A percentile compares a stretch with the other conserved stretches of the same genome.
These are phyloP conservation scores for Augiades crinisus DNA, from an alignment of 2,888 invertebrate species.

Conservation along the genomic window DNA sequence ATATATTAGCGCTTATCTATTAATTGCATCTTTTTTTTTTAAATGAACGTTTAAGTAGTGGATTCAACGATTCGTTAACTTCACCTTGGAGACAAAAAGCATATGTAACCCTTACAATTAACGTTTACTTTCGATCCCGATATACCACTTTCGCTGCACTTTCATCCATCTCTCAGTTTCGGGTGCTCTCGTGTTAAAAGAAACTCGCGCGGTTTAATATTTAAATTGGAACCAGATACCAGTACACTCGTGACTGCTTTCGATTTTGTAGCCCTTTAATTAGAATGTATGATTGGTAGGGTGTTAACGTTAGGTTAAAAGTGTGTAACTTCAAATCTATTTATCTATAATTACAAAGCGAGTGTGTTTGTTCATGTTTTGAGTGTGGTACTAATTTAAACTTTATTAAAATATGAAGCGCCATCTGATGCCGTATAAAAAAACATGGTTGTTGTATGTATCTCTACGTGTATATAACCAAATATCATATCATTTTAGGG, in stretches of 20 bases:
- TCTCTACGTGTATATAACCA: no score
- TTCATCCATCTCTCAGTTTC: constrained; percentile 30
- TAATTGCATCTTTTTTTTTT: no score
- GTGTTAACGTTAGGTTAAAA: background rate
- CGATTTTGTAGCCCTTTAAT: constrained; percentile 42
- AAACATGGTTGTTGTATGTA: no score
- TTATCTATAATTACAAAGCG: no score
- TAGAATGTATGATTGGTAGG: constrained; percentile 28
- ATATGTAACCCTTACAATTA: constrained; percentile 6
- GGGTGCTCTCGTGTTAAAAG: constrained; percentile 19
- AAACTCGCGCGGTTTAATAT: constrained; percentile 25
- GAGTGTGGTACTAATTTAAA: no score
- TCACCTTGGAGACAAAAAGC: background rate
- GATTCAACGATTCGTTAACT: background rate
- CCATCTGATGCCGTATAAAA: no score
- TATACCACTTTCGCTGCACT: constrained; percentile 40
- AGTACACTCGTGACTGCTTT: constrained; percentile 34
- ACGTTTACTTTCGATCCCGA: constrained; percentile 34
- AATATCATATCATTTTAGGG: no score
- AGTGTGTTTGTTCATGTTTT: no score
- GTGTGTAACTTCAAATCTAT: no score
- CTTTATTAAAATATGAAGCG: no score
- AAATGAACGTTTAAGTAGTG: background rate
- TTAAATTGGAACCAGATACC: constrained; percentile 26
- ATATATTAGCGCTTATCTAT: no score